Evolutionary conservation across 2,797 vertebrate species (phyloP), one percentile per base, ranked within the genome.

Genomic region (Pygocentrus nattereri): DNA sequence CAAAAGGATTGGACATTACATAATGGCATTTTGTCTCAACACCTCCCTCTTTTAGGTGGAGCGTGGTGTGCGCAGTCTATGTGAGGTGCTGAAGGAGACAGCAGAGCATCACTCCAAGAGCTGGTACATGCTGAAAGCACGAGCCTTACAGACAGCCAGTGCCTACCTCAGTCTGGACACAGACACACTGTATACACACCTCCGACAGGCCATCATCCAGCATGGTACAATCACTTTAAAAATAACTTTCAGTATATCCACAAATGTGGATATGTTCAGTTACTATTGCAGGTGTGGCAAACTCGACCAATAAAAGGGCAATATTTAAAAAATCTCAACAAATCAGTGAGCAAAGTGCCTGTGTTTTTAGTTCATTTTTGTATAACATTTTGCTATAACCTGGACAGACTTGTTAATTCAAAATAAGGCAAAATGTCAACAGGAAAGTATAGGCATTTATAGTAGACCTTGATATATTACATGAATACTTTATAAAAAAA

Each of bases 41-140:
- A 44, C 31, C 19, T 30, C 15, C 16, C 19, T 61, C 49, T 73
- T 4, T 71, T 87, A 99, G 97, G 85, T 96, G 78, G 83, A 91
- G 12, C 85, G 84, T 27, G 97, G 97, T 0, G 86, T 96, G 19
- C 23, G 82, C 11, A 84, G 94, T 50, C 82, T 99, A 76, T 92
- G 95, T 71, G 89, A 90, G 44, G 94, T 96, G 74, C 92, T 98
- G 6, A 92, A 90, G 88, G 89, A 95, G 81, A 92, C 94, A 0
- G 93, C 95, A 52, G 95, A 93, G 76, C 96, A 91, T 84, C 89
- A 89, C 25, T 95, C 95, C 0, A 97, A 96, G 84, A 93, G 89
- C 83, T 98, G 96, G 96, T 97, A 97, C 90, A 84, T 98, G 83
- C 92, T 98, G n/a, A 94, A 95, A 31, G 97, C 95, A 59, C 94